A percentile compares a stretch with the other conserved stretches of the same genome.
Evolutionary conservation across 2,888 invertebrate species (phyloP).

Genomic region (Xanthorhoe designata): DNA sequence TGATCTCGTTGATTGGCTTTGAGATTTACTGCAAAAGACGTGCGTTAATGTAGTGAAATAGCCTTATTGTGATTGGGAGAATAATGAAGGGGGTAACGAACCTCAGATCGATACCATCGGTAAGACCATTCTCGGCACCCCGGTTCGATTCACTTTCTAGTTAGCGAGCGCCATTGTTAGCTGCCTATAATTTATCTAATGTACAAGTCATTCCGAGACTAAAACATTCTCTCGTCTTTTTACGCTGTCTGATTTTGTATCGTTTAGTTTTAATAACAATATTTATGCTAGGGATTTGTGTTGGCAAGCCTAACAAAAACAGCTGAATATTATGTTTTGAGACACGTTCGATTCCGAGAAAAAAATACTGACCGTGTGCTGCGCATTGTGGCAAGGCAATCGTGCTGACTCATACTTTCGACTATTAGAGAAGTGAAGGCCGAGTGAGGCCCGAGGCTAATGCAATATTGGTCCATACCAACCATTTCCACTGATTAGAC

Average conservation of each 20-base stretch:
- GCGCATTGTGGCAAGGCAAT: conserved; percentile 53
- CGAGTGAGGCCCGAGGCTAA: conserved; percentile 56
- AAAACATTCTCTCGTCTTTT: conserved; percentile 52
- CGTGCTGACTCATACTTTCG: conserved; percentile 69
- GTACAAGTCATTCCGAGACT: conserved; percentile 66
- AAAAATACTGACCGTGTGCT: conserved; percentile 48
- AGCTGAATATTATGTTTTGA: conserved; percentile 46
- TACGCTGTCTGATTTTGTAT: conserved; percentile 26
- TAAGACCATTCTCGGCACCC: conserved; percentile 72
- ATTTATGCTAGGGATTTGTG: conserved; percentile 23
- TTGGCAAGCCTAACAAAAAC: conserved; percentile 35
- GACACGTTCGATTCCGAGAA: conserved; percentile 54
- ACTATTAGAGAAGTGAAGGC: conserved; percentile 68
- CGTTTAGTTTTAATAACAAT: conserved; percentile 23
- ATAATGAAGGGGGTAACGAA: conserved; percentile 76
- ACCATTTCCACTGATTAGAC: conserved; percentile 62
- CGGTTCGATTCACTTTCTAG: conserved; percentile 78
- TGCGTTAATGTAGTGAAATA: conserved; percentile 54
- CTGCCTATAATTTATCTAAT: conserved; percentile 73
- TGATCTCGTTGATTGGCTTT: conserved; percentile 46
- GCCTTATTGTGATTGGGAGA: conserved; percentile 72
- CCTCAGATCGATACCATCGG: conserved; percentile 74
- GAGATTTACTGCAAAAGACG: conserved; percentile 43
- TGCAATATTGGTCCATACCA: conserved; percentile 61
- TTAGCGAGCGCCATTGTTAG: conserved; percentile 75